Evolutionary conservation across 2,888 invertebrate genomes (phyloP).

Genomic region (Rhagophthalmus giganteus): DNA sequence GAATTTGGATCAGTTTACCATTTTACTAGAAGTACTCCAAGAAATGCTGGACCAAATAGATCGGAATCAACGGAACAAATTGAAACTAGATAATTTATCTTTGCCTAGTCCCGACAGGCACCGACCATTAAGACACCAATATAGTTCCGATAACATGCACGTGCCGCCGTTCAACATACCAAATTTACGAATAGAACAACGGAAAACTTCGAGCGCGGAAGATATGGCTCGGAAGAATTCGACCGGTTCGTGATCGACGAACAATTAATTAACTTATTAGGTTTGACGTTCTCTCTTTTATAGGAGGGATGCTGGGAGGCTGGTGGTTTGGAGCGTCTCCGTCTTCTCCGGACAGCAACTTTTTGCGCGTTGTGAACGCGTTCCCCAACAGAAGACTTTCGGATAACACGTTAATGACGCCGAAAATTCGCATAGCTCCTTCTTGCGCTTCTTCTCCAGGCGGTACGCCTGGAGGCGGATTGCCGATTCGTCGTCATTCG

Average conservation of each 20-base stretch:
- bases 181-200: constrained; percentile 81
- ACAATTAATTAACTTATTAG: too few relatives aligned
- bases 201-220: constrained; percentile 88
- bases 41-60: constrained; percentile 92
- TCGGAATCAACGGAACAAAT: constrained; percentile 83
- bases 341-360: constrained; percentile 83
- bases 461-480: constrained; percentile 69
- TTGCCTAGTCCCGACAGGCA: constrained; percentile 76
- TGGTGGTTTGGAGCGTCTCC: constrained; percentile 86
- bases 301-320: constrained; percentile 67
- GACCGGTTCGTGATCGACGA: constrained; percentile 66
- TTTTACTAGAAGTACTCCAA: constrained; percentile 80
- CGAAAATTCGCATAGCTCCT: constrained; percentile 85
- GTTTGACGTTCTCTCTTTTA: too few relatives aligned
- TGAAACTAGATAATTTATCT: constrained; percentile 80
- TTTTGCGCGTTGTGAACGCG: constrained; percentile 77
- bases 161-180: constrained; percentile 85
- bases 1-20: constrained; percentile 79
- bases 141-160: constrained; percentile 84
- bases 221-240: constrained; percentile 90
- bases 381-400: constrained; percentile 87
- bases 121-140: constrained; percentile 76
- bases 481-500: constrained; percentile 86
- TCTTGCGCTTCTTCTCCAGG: constrained; percentile 86
- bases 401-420: constrained; percentile 89